phyloP scores from a whole-genome alignment of 2,888 invertebrate genomes.

The Aplocera efformata region DNA sequence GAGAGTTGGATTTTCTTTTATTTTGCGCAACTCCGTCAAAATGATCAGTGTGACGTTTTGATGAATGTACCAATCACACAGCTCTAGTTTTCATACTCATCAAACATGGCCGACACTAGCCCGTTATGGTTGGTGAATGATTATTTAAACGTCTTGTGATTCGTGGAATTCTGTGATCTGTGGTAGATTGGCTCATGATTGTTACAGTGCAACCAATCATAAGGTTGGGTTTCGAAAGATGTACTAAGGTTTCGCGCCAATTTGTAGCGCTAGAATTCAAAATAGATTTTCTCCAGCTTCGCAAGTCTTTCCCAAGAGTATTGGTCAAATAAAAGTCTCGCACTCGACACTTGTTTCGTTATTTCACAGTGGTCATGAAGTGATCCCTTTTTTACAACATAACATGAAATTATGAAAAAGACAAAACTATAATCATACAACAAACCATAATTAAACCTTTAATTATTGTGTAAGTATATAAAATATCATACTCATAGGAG shows the following conservation, averaged over 20 bases:
- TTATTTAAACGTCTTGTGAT: slow-evolving; percentile 45
- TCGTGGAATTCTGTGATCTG: slow-evolving; percentile 48
- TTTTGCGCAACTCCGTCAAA: slow-evolving; percentile 77
- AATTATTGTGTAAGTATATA: too few species aligned
- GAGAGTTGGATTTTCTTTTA: slow-evolving; percentile 63
- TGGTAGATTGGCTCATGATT: slow-evolving; percentile 45
- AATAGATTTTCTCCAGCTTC: not conserved
- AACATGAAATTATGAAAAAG: too few species aligned
- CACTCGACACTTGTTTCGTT: too few species aligned
- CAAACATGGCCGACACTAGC: slow-evolving; percentile 59
- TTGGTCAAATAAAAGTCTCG: too few species aligned
- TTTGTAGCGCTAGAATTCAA: slow-evolving; percentile 43
- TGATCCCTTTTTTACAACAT: too few species aligned
- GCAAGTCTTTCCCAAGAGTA: too few species aligned
- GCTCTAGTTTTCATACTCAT: slow-evolving; percentile 52
- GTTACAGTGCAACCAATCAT: slow-evolving; percentile 44
- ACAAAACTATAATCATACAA: too few species aligned
- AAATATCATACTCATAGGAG: too few species aligned
- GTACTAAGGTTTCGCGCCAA: slow-evolving; percentile 44
- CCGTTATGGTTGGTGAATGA: slow-evolving; percentile 37
- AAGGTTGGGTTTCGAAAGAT: slow-evolving; percentile 34
- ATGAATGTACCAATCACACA: slow-evolving; percentile 57
- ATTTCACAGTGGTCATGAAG: too few species aligned
- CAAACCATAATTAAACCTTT: too few species aligned
- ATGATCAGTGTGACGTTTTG: slow-evolving; percentile 63